phyloP scores from a whole-genome alignment of 2,113 vertebrate species.

The Maccullochella peelii region DNA sequence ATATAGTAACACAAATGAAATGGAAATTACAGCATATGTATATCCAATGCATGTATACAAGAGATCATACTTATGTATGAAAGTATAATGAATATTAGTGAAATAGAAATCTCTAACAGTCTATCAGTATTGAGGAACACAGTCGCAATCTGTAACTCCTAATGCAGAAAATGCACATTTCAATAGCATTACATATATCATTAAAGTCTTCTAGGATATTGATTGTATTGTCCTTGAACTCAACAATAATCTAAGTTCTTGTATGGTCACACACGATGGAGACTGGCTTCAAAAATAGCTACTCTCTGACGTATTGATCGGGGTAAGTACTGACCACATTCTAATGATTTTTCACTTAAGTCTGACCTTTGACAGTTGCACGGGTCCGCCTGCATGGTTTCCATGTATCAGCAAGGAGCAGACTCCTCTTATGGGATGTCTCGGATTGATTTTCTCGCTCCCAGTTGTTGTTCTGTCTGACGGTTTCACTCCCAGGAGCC shows the following conservation, averaged over 20 bases:
- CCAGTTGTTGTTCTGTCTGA: neutral
- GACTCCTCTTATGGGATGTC: conserved; percentile 51
- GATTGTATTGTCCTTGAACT: neutral
- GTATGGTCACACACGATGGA: neutral
- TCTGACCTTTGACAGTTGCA: conserved; percentile 80
- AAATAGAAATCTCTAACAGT: neutral
- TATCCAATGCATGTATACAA: neutral
- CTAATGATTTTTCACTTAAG: conserved; percentile 18
- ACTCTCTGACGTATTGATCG: conserved; percentile 2
- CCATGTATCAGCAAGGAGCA: conserved; percentile 65
- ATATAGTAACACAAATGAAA: neutral
- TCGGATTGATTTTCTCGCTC: conserved; percentile 50
- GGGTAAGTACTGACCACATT: conserved; percentile 28
- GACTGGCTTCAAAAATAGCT: neutral
- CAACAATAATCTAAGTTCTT: neutral
- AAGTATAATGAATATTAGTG: neutral
- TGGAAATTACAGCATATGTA: neutral
- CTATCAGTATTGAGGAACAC: neutral
- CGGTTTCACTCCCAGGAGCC: conserved; percentile 24
- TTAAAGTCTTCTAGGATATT: neutral
- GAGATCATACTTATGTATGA: neutral
- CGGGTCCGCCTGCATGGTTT: conserved; percentile 76
- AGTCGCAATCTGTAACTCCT: neutral
- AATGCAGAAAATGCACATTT: neutral
- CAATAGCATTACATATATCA: neutral